Base-by-base conservation (phyloP, 2,888 invertebrate genomes). In the Catocala nupta region DNA sequence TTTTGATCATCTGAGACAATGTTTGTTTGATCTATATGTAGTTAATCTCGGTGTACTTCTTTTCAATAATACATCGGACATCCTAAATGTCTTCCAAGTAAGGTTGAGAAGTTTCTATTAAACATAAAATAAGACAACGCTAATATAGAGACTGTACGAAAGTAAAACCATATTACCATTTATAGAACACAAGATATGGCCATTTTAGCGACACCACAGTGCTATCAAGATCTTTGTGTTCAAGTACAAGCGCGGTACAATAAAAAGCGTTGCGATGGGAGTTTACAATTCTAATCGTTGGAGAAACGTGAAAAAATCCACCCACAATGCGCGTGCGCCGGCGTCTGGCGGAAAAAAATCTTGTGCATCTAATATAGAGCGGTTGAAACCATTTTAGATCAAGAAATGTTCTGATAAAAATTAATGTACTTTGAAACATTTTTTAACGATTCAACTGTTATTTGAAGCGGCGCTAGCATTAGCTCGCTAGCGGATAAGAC, bases 291-390 rank as follows among this genome's bases (percentile, higher is more conserved):
- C 89, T 91, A 91, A 91, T 91, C 90, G 89, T 80, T 52, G 63
- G 81, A 85, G 88, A 91, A 92, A 90, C 93, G 92, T 92, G 91
- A 92, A 92, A 90, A 90, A 91, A 90, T 91, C 86, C 92, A 88
- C 92, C 92, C 91, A 91, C 87, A 80, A 71, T 81, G 87, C 92
- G 90, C 92, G 91, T 90, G 93, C 90, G 87, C 86, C 43, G 36
- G 73, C 77, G 72, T 77, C 52, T 13, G 51, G 36, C 48, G 45
- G 16, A 65, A 75, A 81, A 25, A 74, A 78, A 81, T 85, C 84
- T 87, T 83, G 81, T 70, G 68, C 81, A 81, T 81, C 69, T 74
- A 13, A 53, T 69, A 80, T 71, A 81, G 89, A 91, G 91, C 11
- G 77, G 89, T 16, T 64, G 51, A 52, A 42, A 55, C 39, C n/a